A percentile compares a stretch with the other conserved stretches of the same genome.
Evolutionary conservation across 2,797 vertebrate genomes (phyloP).

Genomic region (Sternotherus odoratus): DNA sequence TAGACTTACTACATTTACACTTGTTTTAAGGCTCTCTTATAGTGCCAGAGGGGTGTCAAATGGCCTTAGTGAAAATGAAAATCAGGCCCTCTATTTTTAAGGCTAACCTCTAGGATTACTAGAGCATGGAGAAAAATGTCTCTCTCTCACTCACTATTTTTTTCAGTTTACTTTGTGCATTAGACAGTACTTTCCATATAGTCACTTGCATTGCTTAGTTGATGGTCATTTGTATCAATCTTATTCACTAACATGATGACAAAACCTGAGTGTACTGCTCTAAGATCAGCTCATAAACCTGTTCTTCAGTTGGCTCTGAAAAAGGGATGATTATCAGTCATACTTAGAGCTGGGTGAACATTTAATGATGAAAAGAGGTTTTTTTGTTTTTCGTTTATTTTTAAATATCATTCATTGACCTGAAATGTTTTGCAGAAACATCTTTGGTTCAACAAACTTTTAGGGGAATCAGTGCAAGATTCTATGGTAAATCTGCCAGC

Average conservation of each 20-base stretch:
- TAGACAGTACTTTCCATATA: neutral
- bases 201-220: neutral
- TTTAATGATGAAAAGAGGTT: too few species aligned
- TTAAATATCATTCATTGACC: too few species aligned
- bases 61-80: neutral
- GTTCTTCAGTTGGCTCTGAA: neutral
- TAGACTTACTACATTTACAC: neutral
- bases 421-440: too few species aligned
- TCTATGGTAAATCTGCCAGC: too few species aligned
- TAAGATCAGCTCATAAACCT: neutral
- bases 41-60: neutral
- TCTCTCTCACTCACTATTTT: neutral
- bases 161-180: neutral
- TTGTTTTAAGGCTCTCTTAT: neutral
- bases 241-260: neutral
- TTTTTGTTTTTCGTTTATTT: too few species aligned
- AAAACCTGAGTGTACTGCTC: neutral
- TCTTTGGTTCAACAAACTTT: too few species aligned
- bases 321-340: neutral
- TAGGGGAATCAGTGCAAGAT: too few species aligned
- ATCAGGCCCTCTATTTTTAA: neutral
- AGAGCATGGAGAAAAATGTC: neutral
- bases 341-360: neutral
- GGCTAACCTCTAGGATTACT: neutral
- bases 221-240: neutral